These are phyloP conservation scores for Prunella strophiata DNA, from an alignment of 2,797 vertebrate species.

Conservation along the genomic window DNA sequence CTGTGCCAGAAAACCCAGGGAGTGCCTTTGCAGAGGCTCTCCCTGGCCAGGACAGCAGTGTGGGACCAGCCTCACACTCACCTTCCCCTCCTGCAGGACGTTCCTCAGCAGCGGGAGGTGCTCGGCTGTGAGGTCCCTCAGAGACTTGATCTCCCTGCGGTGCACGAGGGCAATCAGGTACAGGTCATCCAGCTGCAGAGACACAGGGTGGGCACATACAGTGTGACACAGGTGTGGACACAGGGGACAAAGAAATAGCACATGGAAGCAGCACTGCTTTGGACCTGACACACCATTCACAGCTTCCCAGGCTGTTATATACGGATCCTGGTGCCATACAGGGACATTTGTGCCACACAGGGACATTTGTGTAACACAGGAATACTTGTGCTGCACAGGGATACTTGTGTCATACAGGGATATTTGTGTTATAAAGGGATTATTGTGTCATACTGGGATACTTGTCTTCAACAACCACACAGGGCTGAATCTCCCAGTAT, in stretches of 20 bases:
- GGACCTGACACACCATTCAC: neutral
- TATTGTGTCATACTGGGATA: neutral
- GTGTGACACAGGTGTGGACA: too few species aligned
- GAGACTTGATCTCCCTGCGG: conserved; percentile 80
- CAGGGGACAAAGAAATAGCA: neutral
- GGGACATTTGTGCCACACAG: neutral
- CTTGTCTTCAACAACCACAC: neutral
- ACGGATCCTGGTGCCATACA: neutral
- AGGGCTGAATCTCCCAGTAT: neutral
- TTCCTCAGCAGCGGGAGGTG: conserved; percentile 89
- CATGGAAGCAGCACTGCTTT: neutral
- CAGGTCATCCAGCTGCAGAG: conserved; percentile 87
- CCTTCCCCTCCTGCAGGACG: conserved; percentile 86
- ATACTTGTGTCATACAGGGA: too few species aligned
- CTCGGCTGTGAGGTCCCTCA: conserved; percentile 86
- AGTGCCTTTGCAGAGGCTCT: neutral
- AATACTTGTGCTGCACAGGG: neutral
- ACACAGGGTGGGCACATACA: fast-evolving
- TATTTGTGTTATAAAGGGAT: too few species aligned
- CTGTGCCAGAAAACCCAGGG: neutral
- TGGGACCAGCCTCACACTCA: conserved; percentile 38
- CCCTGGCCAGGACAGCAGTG: neutral
- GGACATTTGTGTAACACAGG: too few species aligned
- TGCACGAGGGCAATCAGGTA: conserved; percentile 90
- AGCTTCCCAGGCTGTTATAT: neutral